A percentile compares a stretch with the other conserved stretches of the same genome.
Conservation (phyloP, 2,888 invertebrate species). For the Eupithecia abbreviata region DNA sequence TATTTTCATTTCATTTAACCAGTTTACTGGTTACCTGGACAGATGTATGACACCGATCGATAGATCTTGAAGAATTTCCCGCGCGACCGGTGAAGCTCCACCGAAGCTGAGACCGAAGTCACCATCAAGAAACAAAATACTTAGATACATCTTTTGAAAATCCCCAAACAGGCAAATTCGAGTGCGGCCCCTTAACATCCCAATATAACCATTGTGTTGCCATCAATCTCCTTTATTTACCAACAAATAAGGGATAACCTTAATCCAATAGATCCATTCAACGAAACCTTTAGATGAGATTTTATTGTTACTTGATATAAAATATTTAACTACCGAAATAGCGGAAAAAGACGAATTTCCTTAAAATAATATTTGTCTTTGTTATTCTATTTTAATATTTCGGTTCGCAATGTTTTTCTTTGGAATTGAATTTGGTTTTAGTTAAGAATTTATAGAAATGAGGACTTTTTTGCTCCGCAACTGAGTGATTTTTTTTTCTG, state of each 20-base stretch:
- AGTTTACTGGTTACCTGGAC: too few species aligned
- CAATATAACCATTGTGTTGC: constrained; percentile 22
- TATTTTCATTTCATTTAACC: too few species aligned
- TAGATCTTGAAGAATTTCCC: too few species aligned
- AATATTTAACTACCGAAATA: background rate
- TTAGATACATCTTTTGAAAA: too few species aligned
- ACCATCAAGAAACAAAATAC: too few species aligned
- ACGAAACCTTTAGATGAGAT: constrained; percentile 15
- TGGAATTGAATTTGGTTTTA: constrained; percentile 4
- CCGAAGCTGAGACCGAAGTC: too few species aligned
- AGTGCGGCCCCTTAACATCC: background rate
- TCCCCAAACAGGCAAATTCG: too few species aligned
- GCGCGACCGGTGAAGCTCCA: too few species aligned
- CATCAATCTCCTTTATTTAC: constrained; percentile 32
- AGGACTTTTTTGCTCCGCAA: background rate
- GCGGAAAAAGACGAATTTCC: background rate
- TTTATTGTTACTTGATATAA: constrained; percentile 4
- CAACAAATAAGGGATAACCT: constrained; percentile 28
- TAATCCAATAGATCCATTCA: constrained; percentile 17
- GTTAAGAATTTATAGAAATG: background rate
- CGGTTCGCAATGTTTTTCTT: background rate
- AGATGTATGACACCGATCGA: too few species aligned
- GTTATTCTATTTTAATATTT: background rate
- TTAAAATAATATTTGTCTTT: background rate
- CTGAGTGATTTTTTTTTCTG: background rate